These are phyloP conservation scores for Salminus brasiliensis DNA, from an alignment of 2,113 vertebrate genomes.

Conservation along the genomic window DNA sequence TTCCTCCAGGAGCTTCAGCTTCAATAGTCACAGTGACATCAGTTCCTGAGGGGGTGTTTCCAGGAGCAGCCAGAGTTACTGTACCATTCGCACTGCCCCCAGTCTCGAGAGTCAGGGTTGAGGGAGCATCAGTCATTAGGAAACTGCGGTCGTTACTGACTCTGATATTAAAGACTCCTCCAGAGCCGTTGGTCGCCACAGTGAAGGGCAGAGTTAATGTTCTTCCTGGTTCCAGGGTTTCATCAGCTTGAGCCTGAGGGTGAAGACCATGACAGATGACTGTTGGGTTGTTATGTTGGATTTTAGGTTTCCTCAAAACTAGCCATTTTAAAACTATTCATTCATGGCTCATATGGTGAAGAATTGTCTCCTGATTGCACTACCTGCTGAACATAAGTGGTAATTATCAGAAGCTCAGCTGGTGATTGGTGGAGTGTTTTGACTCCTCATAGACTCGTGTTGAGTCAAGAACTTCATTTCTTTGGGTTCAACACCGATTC, in stretches of 20 bases:
- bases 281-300: not conserved
- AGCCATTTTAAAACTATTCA: too few species aligned
- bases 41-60: constrained; percentile 61
- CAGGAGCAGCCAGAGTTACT: constrained; percentile 53
- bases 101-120: constrained; percentile 29
- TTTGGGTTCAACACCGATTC: too few species aligned
- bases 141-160: constrained; percentile 66
- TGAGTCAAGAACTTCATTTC: too few species aligned
- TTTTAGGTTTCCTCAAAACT: not conserved
- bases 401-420: not conserved
- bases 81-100: constrained; percentile 53
- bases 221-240: constrained; percentile 61
- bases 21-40: constrained; percentile 70
- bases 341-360: too few species aligned
- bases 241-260: constrained; percentile 55
- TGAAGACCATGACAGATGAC: not conserved
- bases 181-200: constrained; percentile 36
- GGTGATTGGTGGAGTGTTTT: not conserved
- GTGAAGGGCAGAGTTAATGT: constrained; percentile 63
- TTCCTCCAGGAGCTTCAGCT: constrained; percentile 44
- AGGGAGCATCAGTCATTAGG: constrained; percentile 4
- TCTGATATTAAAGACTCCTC: constrained; percentile 51
- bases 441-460: too few species aligned
- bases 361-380: too few species aligned
- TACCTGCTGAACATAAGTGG: too few species aligned